Conservation (phyloP, 2,113 vertebrate species). For the Chitala chitala region DNA sequence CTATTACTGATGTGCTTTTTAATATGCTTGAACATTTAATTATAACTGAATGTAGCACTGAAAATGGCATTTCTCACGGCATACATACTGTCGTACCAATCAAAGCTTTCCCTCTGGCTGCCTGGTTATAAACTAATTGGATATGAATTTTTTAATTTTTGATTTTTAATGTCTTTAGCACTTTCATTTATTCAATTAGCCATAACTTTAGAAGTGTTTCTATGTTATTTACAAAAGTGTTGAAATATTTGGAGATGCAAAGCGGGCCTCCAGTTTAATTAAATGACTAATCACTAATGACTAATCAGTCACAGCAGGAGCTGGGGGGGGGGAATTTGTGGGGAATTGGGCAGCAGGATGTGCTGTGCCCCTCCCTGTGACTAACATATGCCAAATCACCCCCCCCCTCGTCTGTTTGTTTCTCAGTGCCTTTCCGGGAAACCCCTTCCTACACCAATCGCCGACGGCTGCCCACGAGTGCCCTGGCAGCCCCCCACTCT, state of each 20-base stretch:
- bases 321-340: neutral
- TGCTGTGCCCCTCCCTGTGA: neutral
- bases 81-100: neutral
- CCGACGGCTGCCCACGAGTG: conserved; percentile 61
- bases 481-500: conserved; percentile 76
- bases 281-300: neutral
- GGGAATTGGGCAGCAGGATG: neutral
- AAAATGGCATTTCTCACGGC: too few relatives aligned
- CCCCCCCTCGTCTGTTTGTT: neutral
- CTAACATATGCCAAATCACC: neutral
- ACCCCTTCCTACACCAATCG: conserved; percentile 90
- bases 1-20: too few relatives aligned
- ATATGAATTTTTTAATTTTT: neutral
- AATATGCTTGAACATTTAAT: too few relatives aligned
- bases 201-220: neutral
- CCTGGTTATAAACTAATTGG: neutral
- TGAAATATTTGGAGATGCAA: neutral
- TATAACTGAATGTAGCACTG: too few relatives aligned
- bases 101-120: neutral
- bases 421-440: conserved; percentile 88
- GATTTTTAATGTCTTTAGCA: neutral
- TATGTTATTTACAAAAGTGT: conserved; percentile 1
- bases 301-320: neutral
- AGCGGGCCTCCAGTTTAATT: neutral
- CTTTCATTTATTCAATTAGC: neutral